phyloP scores from a whole-genome alignment of 2,113 vertebrate species.

The Todiramphus saurophagus region DNA sequence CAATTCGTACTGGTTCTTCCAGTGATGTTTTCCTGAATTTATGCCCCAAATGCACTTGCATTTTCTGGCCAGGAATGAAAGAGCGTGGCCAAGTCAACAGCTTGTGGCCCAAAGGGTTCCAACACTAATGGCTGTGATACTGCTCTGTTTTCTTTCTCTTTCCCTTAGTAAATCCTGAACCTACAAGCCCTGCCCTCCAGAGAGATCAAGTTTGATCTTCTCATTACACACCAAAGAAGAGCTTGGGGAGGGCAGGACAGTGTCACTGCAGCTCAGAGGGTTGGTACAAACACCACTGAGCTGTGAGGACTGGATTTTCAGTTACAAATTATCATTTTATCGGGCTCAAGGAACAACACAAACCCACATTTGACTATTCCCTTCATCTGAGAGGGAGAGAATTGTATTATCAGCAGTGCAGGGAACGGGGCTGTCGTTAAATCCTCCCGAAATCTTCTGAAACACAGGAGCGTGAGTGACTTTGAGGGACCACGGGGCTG shows the following conservation, averaged over 20 bases:
- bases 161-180: background rate
- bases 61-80: background rate
- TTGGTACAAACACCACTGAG: background rate
- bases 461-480: background rate
- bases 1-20: background rate
- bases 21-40: background rate
- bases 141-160: background rate
- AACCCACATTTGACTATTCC: background rate
- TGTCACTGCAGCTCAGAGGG: accelerated
- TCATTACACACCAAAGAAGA: background rate
- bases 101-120: background rate
- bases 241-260: background rate
- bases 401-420: background rate
- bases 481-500: background rate
- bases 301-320: background rate
- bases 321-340: background rate
- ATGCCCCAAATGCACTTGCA: background rate
- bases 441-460: background rate
- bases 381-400: background rate
- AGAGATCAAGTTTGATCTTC: background rate
- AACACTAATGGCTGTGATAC: background rate
- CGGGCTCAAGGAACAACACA: background rate
- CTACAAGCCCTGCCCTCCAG: background rate
- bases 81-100: background rate
- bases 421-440: background rate